Evolutionary conservation across 2,113 vertebrate genomes (phyloP).

Genomic region (Pelobates fuscus): DNA sequence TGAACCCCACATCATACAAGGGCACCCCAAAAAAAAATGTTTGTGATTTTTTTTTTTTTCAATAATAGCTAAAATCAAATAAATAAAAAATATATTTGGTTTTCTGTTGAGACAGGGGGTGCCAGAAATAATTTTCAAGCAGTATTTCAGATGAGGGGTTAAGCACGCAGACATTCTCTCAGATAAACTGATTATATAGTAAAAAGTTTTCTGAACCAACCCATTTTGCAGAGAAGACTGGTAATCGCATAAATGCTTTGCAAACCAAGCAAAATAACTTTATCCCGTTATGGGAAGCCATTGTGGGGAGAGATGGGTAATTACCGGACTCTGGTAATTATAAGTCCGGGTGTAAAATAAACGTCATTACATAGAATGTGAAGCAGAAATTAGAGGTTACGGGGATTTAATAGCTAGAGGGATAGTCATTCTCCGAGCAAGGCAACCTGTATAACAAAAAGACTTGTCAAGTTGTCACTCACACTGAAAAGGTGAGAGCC

Average conservation of each 20-base stretch:
- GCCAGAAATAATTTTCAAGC: no score
- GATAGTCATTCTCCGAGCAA: not conserved
- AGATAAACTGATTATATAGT: no score
- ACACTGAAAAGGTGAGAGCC: not conserved
- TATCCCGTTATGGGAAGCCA: not conserved
- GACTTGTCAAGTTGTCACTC: not conserved
- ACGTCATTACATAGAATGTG: conserved; percentile 18
- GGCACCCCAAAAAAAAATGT: no score
- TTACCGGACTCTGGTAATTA: conserved; percentile 15
- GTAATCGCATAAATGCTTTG: not conserved
- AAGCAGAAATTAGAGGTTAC: conserved; percentile 2
- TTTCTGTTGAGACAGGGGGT: no score
- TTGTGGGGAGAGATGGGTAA: not conserved
- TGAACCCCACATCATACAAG: no score
- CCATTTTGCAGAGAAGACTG: not conserved
- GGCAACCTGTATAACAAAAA: not conserved
- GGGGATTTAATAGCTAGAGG: conserved; percentile 16
- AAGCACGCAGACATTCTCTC: no score
- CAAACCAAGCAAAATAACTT: not conserved
- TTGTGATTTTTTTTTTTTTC: no score
- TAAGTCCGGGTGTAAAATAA: not conserved
- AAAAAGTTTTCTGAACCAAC: not conserved
- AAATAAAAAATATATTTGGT: no score
- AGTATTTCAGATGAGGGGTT: no score
- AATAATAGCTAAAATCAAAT: no score